These are phyloP conservation scores for Gonioctena quinquepunctata DNA, from an alignment of 1,140 invertebrate genomes.

Conservation along the genomic window DNA sequence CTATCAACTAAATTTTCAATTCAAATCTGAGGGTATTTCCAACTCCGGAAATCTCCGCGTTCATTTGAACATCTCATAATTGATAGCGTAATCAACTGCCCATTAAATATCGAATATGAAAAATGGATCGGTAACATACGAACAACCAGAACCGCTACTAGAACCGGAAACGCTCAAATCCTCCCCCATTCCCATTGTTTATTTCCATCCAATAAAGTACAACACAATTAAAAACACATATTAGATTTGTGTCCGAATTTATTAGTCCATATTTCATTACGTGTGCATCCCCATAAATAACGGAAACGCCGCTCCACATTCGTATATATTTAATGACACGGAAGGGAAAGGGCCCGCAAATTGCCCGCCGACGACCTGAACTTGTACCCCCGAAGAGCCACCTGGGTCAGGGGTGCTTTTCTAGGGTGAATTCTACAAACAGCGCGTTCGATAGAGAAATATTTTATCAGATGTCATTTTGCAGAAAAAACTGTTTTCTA, in stretches of 20 bases:
- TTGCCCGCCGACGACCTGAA: conserved; percentile 37
- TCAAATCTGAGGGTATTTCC: too few relatives aligned
- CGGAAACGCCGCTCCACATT: conserved; percentile 25
- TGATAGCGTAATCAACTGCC: background rate
- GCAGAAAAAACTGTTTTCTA: too few relatives aligned
- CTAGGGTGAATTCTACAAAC: background rate
- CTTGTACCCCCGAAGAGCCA: conserved; percentile 23
- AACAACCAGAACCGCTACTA: background rate
- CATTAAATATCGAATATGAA: background rate
- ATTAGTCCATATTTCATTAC: conserved; percentile 36
- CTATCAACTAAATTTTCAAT: too few relatives aligned
- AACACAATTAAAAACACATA: conserved; percentile 44
- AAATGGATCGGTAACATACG: background rate
- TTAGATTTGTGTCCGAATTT: conserved; percentile 34
- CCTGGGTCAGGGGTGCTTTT: background rate
- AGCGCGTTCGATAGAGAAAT: too few relatives aligned
- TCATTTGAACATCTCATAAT: too few relatives aligned
- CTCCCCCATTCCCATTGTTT: conserved; percentile 19
- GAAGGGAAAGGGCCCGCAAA: conserved; percentile 34
- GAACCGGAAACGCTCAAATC: conserved; percentile 8
- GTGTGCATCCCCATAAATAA: conserved; percentile 34
- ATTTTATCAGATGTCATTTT: too few relatives aligned
- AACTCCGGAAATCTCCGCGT: too few relatives aligned
- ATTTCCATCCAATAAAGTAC: conserved; percentile 24
- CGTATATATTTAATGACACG: conserved; percentile 41